phyloP scores from a whole-genome alignment of 1,140 invertebrate genomes.

The Grapholita molesta region DNA sequence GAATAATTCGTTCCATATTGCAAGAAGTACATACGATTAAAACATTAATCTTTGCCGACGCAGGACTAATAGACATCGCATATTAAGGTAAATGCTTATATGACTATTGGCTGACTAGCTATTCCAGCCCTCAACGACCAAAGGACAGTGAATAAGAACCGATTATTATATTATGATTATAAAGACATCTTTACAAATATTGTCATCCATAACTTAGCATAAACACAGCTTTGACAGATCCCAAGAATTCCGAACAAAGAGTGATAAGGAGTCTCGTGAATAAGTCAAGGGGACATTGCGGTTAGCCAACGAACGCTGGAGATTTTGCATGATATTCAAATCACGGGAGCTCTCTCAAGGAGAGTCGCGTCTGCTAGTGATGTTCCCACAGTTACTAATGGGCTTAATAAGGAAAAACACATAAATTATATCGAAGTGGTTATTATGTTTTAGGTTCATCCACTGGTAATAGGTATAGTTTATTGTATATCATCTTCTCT shows the following conservation, averaged over 20 bases:
- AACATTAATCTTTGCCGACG: too few species aligned
- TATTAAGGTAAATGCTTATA: too few species aligned
- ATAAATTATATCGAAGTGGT: background rate
- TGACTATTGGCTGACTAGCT: too few species aligned
- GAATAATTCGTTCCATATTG: too few species aligned
- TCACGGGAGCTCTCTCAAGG: constrained; percentile 6
- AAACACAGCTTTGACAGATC: background rate
- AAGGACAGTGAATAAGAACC: background rate
- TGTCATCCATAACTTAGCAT: background rate
- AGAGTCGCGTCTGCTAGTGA: background rate
- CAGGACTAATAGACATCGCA: too few species aligned
- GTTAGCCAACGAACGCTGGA: background rate
- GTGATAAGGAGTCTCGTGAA: background rate
- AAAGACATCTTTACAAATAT: background rate
- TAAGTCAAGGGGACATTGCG: background rate
- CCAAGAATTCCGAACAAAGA: background rate
- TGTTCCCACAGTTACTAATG: background rate
- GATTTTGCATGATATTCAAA: constrained; percentile 13
- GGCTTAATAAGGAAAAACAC: background rate
- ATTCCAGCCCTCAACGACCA: background rate
- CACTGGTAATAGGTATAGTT: too few species aligned
- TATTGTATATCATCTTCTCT: too few species aligned
- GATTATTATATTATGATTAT: background rate
- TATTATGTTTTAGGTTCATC: too few species aligned
- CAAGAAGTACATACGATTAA: too few species aligned